These are phyloP conservation scores for Numida meleagris DNA, from an alignment of 2,113 vertebrate genomes.

Conservation along the genomic window DNA sequence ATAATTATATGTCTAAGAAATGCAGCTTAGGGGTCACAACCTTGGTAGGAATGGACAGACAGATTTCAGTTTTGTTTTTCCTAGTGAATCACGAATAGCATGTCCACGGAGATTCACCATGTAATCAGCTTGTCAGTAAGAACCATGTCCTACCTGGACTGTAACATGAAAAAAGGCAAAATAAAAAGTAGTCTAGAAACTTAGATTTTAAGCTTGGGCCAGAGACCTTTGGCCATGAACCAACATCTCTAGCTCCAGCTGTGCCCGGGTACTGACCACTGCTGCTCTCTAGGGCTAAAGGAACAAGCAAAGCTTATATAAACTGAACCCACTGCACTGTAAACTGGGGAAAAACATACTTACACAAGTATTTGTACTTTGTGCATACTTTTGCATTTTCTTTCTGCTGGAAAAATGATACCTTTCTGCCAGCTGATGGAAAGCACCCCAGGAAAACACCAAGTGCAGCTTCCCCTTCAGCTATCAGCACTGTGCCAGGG, in stretches of 20 bases:
- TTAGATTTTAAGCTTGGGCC: not conserved
- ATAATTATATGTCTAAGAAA: not conserved
- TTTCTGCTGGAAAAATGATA: not conserved
- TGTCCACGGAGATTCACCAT: not conserved
- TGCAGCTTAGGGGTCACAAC: not conserved
- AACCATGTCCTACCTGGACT: not conserved
- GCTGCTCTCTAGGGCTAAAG: not conserved
- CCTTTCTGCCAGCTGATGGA: not conserved
- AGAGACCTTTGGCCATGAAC: not conserved
- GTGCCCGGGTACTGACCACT: not conserved
- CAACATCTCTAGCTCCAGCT: not conserved
- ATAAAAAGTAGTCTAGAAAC: not conserved
- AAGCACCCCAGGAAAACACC: conserved; percentile 26
- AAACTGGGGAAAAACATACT: not conserved
- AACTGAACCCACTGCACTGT: not conserved
- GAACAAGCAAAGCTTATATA: not conserved
- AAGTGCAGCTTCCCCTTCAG: not conserved
- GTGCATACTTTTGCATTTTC: not conserved
- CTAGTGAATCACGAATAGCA: not conserved
- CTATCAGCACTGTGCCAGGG: not conserved
- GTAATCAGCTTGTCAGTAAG: not conserved
- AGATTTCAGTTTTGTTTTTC: not conserved
- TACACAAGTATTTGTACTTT: not conserved
- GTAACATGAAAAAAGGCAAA: not conserved
- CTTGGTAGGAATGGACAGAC: not conserved